phyloP scores from a whole-genome alignment of 2,113 vertebrate species.

The Lycaon pictus region DNA sequence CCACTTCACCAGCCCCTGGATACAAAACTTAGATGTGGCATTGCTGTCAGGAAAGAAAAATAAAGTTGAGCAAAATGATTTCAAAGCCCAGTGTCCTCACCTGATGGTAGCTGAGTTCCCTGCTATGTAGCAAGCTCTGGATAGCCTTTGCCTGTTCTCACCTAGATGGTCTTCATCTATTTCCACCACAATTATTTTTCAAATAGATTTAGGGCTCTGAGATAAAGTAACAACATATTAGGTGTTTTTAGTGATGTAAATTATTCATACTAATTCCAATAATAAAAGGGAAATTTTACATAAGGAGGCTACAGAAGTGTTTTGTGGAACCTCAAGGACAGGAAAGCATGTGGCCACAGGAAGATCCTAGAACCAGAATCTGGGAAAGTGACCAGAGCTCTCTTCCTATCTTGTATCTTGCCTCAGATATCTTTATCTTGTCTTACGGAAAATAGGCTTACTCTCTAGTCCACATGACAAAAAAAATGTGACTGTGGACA shows the following conservation, averaged over 20 bases:
- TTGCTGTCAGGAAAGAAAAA: not conserved
- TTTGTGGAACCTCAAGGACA: not conserved
- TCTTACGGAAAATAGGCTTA: not conserved
- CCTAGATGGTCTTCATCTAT: not conserved
- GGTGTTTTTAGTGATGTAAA: not conserved
- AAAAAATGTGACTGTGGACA: not conserved
- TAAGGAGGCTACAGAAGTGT: not conserved
- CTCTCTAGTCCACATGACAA: not conserved
- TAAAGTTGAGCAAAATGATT: not conserved
- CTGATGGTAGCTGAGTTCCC: not conserved
- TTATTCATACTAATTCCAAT: not conserved
- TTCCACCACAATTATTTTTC: not conserved
- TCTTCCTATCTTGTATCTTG: not conserved
- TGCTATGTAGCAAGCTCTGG: not conserved
- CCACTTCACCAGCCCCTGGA: not conserved
- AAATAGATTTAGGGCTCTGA: not conserved
- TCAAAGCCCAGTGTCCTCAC: not conserved
- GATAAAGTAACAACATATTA: not conserved
- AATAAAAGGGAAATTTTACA: not conserved
- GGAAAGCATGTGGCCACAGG: not conserved
- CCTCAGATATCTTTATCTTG: not conserved
- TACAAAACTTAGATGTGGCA: not conserved
- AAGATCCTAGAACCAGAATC: not conserved
- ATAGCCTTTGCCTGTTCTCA: not conserved
- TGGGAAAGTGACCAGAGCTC: not conserved